Evolutionary conservation across 2,113 vertebrate genomes (phyloP), one percentile per base, ranked within the genome.

Genomic region (Otolemur garnettii): DNA sequence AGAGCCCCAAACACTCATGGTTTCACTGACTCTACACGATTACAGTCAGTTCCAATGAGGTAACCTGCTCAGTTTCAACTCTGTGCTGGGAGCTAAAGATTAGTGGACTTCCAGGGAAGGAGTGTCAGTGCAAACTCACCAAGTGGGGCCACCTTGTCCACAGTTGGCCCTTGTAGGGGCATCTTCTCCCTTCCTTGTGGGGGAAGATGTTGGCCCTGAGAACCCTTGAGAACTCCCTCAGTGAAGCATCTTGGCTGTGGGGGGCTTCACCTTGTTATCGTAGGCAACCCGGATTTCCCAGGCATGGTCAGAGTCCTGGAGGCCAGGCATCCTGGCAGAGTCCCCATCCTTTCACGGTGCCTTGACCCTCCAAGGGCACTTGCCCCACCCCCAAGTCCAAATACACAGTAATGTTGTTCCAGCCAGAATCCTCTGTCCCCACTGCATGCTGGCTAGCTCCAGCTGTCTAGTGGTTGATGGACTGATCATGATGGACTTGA

Each of bases 191-290:
- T 50, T 50, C 97, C 96, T 96, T 80, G 93, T 83, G 84, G 94
- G 93, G 96, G 97, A 96, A 93, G 97, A 95, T 91, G 94, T 96
- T 95, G 96, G 93, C 97, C 96, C 97, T 90, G 87, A 96, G 96
- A 96, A 97, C 97, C 94, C 97, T 97, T 95, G 93, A 97, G 97
- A 98, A 97, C 96, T 96, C 81, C 91, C 97, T 95, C 97, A 95
- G 94, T 95, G 95, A 96, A 94, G 95, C 94, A 95, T 88, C 94
- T 96, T 97, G 97, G 94, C 93, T 96, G 97, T 93, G 85, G 97
- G 95, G 21, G 13, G 7, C 6, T 45, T 42, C 10, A 22, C 45
- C 68, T 81, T 1, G 4, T 15, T 22, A 35, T 33, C 22, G 3
- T 62, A 30, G 69, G n/a, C 17, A 8, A 35, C 74, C 21, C 26